Percentiles rank a stretch among this genome's conserved stretches.
These are phyloP conservation scores for Sisor rabdophorus DNA, from an alignment of 2,113 vertebrate genomes.

Conservation along the genomic window DNA sequence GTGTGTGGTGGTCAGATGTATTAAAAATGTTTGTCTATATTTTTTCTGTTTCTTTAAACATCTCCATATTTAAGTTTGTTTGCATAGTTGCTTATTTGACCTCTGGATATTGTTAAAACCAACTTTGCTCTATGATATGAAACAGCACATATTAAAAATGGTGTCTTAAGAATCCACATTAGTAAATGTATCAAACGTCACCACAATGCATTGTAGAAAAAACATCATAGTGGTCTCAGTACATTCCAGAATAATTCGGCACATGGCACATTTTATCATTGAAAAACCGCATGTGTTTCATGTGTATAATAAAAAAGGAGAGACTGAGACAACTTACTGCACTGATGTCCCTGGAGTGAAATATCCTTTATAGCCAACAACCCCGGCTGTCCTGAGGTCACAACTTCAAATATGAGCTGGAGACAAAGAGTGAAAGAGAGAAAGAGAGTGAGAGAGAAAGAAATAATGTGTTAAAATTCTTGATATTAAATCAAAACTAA, in stretches of 20 bases:
- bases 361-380: constrained; percentile 89
- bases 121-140: background rate
- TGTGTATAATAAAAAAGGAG: background rate
- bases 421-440: constrained; percentile 42
- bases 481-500: background rate
- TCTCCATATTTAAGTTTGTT: background rate
- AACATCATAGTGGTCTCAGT: background rate
- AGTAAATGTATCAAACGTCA: background rate
- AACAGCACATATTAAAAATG: background rate
- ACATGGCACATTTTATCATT: background rate
- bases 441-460: background rate
- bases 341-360: constrained; percentile 89
- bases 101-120: background rate
- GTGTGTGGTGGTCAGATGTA: background rate
- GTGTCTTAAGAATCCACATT: no score
- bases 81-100: background rate
- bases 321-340: constrained; percentile 75
- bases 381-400: constrained; percentile 82
- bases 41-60: background rate
- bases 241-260: background rate
- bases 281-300: background rate
- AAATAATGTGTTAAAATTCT: constrained; percentile 4
- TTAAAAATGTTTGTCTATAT: background rate
- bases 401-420: constrained; percentile 88
- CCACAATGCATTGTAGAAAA: background rate